phyloP scores from a whole-genome alignment of 1,140 invertebrate species.

The Gryllus bimaculatus region DNA sequence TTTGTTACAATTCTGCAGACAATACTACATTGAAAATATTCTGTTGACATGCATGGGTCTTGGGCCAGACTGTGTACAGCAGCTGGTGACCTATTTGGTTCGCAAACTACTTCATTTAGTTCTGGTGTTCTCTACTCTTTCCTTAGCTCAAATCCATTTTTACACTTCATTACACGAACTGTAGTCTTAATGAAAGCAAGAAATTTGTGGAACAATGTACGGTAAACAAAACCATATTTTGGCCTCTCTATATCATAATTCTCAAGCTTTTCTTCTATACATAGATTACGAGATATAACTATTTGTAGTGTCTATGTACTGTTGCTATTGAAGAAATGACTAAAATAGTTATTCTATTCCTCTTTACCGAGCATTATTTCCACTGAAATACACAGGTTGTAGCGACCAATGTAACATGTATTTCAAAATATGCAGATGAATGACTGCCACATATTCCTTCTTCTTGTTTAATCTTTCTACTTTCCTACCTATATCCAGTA shows the following conservation, averaged over 20 bases:
- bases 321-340: conserved; percentile 4
- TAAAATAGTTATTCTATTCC: conserved; percentile 6
- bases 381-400: conserved; percentile 4
- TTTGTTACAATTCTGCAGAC: conserved; percentile 24
- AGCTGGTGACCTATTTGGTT: not conserved
- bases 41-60: conserved; percentile 10
- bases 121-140: conserved; percentile 1
- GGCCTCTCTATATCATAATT: conserved; percentile 1
- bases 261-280: conserved; percentile 4
- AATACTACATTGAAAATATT: conserved; percentile 20
- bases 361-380: conserved; percentile 4
- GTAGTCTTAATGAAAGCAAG: not conserved
- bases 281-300: conserved; percentile 5
- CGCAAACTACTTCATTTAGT: not conserved
- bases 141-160: not conserved
- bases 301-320: conserved; percentile 5
- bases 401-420: conserved; percentile 4
- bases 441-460: conserved; percentile 3
- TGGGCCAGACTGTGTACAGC: not conserved
- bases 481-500: not conserved
- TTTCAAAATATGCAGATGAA: conserved; percentile 2
- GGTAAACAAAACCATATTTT: not conserved
- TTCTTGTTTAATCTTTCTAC: not conserved
- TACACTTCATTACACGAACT: not conserved
- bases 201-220: conserved; percentile 1